Conservation (phyloP, 2,797 vertebrate genomes). For the Acanthis flammea region DNA sequence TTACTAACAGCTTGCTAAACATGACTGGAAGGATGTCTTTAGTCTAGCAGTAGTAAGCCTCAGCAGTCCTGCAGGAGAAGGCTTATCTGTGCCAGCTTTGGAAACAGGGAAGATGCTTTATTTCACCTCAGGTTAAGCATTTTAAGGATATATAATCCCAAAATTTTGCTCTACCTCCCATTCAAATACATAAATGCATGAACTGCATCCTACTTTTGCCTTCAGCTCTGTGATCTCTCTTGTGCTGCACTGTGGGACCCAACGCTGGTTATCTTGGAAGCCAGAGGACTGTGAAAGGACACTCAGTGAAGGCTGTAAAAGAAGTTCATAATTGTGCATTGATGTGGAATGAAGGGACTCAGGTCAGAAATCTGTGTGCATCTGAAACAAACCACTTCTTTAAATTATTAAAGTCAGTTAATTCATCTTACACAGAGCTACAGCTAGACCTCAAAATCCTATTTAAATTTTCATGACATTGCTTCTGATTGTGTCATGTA, state of each 20-base stretch:
- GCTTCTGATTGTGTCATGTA: not conserved
- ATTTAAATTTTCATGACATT: not conserved
- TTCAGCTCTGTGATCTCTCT: not conserved
- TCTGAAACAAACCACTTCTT: not conserved
- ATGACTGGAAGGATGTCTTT: not conserved
- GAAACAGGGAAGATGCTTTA: not conserved
- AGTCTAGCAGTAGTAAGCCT: not conserved
- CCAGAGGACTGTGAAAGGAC: not conserved
- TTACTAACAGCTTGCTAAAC: not conserved
- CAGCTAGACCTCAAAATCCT: not conserved
- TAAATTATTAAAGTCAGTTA: not conserved
- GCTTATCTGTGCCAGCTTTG: not conserved
- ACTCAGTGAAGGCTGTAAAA: not conserved
- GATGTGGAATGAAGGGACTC: not conserved
- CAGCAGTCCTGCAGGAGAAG: not conserved
- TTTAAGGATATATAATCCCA: not conserved
- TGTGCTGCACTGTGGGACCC: not conserved
- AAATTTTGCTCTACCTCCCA: not conserved
- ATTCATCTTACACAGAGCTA: not conserved
- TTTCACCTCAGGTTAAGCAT: not conserved
- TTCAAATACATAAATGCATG: not conserved
- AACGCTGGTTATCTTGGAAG: not conserved
- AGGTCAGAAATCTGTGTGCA: not conserved
- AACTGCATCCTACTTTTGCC: not conserved
- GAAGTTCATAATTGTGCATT: not conserved